These are phyloP conservation scores for Antechinus stuartii DNA, from an alignment of 2,113 vertebrate genomes.

Conservation along the genomic window DNA sequence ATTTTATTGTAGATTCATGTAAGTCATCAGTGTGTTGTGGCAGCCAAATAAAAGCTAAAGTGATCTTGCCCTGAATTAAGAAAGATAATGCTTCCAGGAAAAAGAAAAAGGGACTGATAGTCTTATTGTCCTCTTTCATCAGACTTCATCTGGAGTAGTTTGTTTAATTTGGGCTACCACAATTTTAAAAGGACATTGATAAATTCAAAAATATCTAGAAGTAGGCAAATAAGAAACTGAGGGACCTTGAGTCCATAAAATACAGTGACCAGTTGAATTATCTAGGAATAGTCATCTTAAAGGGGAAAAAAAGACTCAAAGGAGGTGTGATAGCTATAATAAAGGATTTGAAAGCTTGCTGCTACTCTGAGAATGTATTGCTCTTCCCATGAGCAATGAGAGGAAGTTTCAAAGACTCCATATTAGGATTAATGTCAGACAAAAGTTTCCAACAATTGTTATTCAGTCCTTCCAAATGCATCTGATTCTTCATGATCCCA, in stretches of 20 bases:
- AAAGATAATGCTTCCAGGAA: not conserved
- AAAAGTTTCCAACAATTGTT: not conserved
- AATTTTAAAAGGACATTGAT: not conserved
- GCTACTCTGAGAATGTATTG: not conserved
- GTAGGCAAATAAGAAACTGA: not conserved
- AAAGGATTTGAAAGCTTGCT: not conserved
- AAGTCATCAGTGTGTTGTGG: not conserved
- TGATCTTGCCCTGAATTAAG: not conserved
- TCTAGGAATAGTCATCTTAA: not conserved
- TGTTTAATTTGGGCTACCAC: not conserved
- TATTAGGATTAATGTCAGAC: not conserved
- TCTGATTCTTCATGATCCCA: too few relatives aligned
- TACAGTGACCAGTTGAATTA: not conserved
- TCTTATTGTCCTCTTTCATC: not conserved
- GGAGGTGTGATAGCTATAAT: not conserved
- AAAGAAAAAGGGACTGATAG: too few relatives aligned
- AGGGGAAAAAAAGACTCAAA: not conserved
- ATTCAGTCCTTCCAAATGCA: too few relatives aligned
- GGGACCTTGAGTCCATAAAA: not conserved
- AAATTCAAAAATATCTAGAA: not conserved
- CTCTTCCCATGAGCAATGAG: not conserved
- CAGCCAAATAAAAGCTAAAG: not conserved
- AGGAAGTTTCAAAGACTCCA: not conserved
- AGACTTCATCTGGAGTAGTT: not conserved
- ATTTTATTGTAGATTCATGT: not conserved